phyloP scores from a whole-genome alignment of 2,113 vertebrate species.

The Tachysurus fulvidraco region DNA sequence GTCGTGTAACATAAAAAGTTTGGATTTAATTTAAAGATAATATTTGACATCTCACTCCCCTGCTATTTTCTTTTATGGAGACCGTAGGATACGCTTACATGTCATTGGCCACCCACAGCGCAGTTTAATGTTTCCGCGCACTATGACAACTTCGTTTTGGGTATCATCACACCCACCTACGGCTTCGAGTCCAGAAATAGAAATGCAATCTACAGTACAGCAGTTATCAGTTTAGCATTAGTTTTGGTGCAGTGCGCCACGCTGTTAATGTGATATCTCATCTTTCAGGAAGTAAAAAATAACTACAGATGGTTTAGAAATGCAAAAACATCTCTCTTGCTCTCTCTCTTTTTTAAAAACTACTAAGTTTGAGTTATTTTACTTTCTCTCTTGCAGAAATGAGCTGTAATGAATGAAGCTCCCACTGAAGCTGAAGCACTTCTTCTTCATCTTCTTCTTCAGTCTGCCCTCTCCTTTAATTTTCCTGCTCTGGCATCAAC shows the following conservation, averaged over 20 bases:
- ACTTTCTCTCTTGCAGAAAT: not conserved
- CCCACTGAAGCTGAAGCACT: not conserved
- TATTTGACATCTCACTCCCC: conserved; percentile 20
- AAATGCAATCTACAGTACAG: not conserved
- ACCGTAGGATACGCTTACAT: conserved; percentile 20
- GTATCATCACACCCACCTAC: conserved; percentile 25
- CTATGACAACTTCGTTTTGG: conserved; percentile 18
- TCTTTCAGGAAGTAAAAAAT: conserved; percentile 13
- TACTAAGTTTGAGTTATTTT: not conserved
- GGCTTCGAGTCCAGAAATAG: not conserved
- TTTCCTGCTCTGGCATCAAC: not conserved
- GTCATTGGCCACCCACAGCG: conserved; percentile 9
- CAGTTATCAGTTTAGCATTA: conserved; percentile 23
- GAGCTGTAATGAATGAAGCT: no score
- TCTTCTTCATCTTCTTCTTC: not conserved
- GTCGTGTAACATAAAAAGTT: not conserved
- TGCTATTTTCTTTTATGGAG: conserved; percentile 15
- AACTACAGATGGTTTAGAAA: not conserved
- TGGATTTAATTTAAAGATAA: not conserved
- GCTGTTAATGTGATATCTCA: not conserved
- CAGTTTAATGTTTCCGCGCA: conserved; percentile 25
- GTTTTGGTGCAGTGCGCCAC: conserved; percentile 19
- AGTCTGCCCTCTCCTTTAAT: not conserved
- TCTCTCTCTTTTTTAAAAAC: not conserved
- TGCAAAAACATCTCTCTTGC: not conserved